Conservation (phyloP, 1,140 invertebrate genomes). For the Polypedilum pembai region DNA sequence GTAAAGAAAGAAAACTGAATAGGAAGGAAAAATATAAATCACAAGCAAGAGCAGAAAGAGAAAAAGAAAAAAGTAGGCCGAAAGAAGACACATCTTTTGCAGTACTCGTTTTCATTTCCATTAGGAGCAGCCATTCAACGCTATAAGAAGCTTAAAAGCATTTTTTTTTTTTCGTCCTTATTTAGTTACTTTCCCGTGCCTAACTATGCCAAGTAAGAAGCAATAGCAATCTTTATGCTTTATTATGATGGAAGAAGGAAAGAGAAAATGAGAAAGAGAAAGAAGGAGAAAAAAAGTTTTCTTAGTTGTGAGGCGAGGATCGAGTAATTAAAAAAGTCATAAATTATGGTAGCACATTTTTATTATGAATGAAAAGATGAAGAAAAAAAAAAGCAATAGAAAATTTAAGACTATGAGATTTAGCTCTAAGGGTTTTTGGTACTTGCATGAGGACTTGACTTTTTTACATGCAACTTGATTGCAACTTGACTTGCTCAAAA, state of each 20-base stretch:
- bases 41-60: neutral
- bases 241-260: neutral
- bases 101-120: neutral
- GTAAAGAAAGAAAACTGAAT: neutral
- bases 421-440: too few species aligned
- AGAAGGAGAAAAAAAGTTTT: neutral
- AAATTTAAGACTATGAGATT: too few species aligned
- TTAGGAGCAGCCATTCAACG: neutral
- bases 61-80: neutral
- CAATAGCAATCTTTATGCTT: neutral
- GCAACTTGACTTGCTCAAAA: too few species aligned
- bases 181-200: neutral
- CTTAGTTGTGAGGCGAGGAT: slow-evolving; percentile 15
- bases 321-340: slow-evolving; percentile 28
- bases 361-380: neutral
- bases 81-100: neutral
- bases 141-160: slow-evolving; percentile 7
- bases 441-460: too few species aligned
- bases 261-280: slow-evolving; percentile 9
- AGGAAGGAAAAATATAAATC: neutral
- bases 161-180: slow-evolving; percentile 2
- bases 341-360: slow-evolving; percentile 27
- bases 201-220: neutral
- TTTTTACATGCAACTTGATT: too few species aligned
- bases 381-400: neutral